A percentile compares a stretch with the other conserved stretches of the same genome.
These are phyloP conservation scores for Mastomys coucha DNA, from an alignment of 2,113 vertebrate species.

Conservation along the genomic window DNA sequence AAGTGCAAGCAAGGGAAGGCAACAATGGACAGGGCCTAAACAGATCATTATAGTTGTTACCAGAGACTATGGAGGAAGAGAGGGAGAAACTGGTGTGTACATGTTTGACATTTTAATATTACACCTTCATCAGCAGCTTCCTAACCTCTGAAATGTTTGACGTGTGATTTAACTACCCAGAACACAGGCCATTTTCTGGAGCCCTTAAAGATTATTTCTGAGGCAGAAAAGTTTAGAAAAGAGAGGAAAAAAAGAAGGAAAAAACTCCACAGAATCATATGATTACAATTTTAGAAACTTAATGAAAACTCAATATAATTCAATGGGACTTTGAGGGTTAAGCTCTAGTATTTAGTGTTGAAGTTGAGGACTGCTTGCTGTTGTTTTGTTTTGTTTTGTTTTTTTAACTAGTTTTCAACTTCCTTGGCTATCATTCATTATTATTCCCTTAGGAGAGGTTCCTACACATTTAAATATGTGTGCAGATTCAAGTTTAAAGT, in stretches of 20 bases:
- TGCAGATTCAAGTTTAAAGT: slow-evolving; percentile 46
- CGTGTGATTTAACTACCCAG: slow-evolving; percentile 65
- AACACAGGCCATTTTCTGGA: slow-evolving; percentile 55
- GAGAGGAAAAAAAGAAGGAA: background rate
- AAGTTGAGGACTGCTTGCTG: background rate
- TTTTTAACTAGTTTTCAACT: background rate
- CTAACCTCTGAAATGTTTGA: slow-evolving; percentile 72
- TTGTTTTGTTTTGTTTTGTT: background rate
- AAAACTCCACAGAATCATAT: background rate
- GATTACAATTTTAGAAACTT: slow-evolving; percentile 50
- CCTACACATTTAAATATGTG: slow-evolving; percentile 33
- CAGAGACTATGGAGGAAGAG: slow-evolving; percentile 57
- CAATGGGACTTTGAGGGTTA: background rate
- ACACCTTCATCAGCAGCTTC: slow-evolving; percentile 70
- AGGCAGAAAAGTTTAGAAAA: background rate
- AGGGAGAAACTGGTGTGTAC: slow-evolving; percentile 35
- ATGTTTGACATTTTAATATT: slow-evolving; percentile 78
- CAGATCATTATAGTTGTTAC: slow-evolving; percentile 61
- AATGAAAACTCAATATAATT: background rate
- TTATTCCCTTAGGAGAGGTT: background rate
- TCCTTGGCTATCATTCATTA: background rate
- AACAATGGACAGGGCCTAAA: slow-evolving; percentile 1
- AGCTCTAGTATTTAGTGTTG: background rate
- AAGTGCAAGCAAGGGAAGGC: slow-evolving; percentile 63
- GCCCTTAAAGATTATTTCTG: slow-evolving; percentile 24